Evolutionary conservation across 2,797 vertebrate species (phyloP), one percentile per base, ranked within the genome.

Genomic region (Mus minutoides): DNA sequence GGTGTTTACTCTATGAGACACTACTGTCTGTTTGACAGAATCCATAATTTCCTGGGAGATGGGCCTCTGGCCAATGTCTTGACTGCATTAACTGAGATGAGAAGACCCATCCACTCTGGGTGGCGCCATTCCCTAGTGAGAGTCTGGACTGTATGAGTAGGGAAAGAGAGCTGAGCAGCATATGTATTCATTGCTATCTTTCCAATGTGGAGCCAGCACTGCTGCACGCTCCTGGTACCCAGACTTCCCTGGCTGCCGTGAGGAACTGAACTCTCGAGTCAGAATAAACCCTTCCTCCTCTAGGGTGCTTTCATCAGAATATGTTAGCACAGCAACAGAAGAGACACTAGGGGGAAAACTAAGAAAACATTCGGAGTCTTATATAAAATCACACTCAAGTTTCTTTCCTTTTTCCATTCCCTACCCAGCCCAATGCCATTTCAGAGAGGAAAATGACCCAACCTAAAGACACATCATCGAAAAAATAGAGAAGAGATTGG

Each of bases 401-500:
- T 17, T 56, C 58, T 86, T 83, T 49, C 52, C 52, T 64, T 77
- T 49, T 78, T 76, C 75, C 24, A 87, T 54, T 62, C 24, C 73
- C 69, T 88, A 40, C n/a, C 37, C 52, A 83, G 34, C 22, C 56
- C 5, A 2, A 6, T 90, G 9, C 46, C 56, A 67, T 91, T 88
- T 75, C 67, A 58, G 77, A 60, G 86, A 90, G 46, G 46, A 52
- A 85, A 79, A 34, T 91, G 40, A 75, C 24, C 67, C 54, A 29
- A 88, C 67, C 62, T 86, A 77, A 83, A 93, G 76, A 89, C 34
- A 37, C 21, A 1, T 75, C 79, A 67, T 85, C 79, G 60, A n/a
- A 82, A 94, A 94, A 87, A 10, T 7, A 80, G 12, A 93, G 58
- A 90, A 89, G 8, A 90, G 64, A 92, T 94, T 29, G 82, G 73